phyloP scores from a whole-genome alignment of 1,140 invertebrate genomes.

The Cardiocondyla obscurior region DNA sequence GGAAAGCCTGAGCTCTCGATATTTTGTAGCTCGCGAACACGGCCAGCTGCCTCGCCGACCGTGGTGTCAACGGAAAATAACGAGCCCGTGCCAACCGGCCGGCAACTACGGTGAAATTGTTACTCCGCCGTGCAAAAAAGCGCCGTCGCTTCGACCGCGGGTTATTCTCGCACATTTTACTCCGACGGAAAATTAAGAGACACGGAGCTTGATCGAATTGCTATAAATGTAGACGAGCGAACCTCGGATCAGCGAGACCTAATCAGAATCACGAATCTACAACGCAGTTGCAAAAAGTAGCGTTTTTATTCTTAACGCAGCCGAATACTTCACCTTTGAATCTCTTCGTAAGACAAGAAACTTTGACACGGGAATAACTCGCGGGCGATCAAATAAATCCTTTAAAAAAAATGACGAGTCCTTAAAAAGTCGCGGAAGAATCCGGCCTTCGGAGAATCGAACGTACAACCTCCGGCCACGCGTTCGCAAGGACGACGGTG shows the following conservation, averaged over 20 bases:
- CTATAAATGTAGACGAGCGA: not conserved
- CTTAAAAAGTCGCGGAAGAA: too few species aligned
- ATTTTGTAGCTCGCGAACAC: conserved; percentile 45
- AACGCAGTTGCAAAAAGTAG: too few species aligned
- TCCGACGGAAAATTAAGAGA: conserved; percentile 11
- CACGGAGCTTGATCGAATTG: too few species aligned
- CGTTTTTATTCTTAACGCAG: too few species aligned
- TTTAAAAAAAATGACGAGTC: too few species aligned
- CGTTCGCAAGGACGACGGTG: not conserved
- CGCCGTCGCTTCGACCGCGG: not conserved
- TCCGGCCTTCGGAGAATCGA: too few species aligned
- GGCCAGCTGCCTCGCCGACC: not conserved
- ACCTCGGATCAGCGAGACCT: too few species aligned
- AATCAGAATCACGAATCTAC: too few species aligned
- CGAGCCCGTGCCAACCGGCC: conserved; percentile 8
- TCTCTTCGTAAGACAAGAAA: too few species aligned
- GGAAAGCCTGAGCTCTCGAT: conserved; percentile 38
- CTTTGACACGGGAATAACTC: too few species aligned
- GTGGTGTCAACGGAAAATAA: conserved; percentile 49
- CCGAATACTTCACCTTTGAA: too few species aligned
- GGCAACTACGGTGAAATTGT: conserved; percentile 46
- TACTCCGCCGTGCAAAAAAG: conserved; percentile 30
- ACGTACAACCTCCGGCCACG: not conserved
- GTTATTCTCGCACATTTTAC: not conserved
- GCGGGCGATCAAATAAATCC: too few species aligned